Base-by-base conservation (phyloP, 2,797 vertebrate species). In the Schizopygopsis pylzovi region DNA sequence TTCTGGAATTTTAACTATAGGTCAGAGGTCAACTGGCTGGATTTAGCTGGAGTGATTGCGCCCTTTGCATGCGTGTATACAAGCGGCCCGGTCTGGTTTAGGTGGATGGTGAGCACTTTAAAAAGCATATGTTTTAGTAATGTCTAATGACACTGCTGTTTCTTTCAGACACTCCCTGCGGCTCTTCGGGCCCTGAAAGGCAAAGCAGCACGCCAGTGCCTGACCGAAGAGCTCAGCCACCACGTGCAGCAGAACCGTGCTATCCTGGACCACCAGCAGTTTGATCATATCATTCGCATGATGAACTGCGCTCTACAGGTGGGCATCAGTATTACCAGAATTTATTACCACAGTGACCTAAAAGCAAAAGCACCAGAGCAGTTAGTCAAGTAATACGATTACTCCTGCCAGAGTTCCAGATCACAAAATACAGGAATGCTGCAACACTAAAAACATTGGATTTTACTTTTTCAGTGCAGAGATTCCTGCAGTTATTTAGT, bases 261-360 rank as follows among this genome's bases (percentile, higher is more conserved):
- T 52, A 97, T 99, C 85, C 90, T 99, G 93, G 98, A 99, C 93
- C 98, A 99, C 90, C 97, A 99, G 52, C 98, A 99, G 95, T 99
- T 99, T 77, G 98, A 99, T 93, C 97, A 99, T 90, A 93, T 97
- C 39, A 94, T 99, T 87, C 96, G 98, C 76, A 98, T 99, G 98
- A 99, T 99, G 95, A 99, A 99, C 92, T 99, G 98, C 89, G 97
- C 98, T 79, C 94, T 99, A 52, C 98, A 99, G 98, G 98, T 99
- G 79, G 88, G 92, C 87, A 22, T 78, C 7, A 6, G 9, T 70
- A 41, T 78, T 45, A 41, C 15, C n/a, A 67, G 10, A 45, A 70
- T 84, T 79, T 45, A 68, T 9, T 47, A 43, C 28, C 33, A 22
- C 13, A 54, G 43, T 0, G 20, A 37, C 28, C 11, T 41, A 16